Percentiles rank a stretch among this genome's conserved stretches.
Evolutionary conservation across 2,113 vertebrate genomes (phyloP).

Genomic region (Elachura formosa): DNA sequence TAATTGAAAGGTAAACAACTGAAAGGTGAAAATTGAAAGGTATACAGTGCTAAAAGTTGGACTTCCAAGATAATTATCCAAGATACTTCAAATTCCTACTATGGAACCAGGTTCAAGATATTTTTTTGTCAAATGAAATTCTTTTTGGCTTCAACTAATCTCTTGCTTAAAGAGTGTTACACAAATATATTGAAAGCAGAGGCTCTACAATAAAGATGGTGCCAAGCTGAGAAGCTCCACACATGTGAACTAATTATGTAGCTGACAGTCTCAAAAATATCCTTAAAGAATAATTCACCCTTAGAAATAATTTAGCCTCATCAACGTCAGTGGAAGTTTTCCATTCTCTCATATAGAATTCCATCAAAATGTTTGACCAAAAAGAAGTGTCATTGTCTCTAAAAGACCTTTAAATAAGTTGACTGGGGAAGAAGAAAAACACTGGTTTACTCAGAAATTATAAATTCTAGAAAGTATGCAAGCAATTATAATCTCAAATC

Average conservation of each 20-base stretch:
- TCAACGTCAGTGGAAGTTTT: neutral
- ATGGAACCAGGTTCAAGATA: neutral
- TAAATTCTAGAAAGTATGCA: neutral
- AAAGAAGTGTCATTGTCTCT: neutral
- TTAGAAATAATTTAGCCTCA: neutral
- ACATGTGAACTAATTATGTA: neutral
- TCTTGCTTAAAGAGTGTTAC: neutral
- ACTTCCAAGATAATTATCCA: neutral
- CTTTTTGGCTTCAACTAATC: neutral
- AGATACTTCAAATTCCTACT: fast-evolving
- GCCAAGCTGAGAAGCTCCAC: neutral
- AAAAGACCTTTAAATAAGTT: neutral
- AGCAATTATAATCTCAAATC: neutral
- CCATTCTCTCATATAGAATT: neutral
- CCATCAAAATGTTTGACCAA: neutral
- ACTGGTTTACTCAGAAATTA: neutral
- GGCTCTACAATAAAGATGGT: neutral
- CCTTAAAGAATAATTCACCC: neutral
- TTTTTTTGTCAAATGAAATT: neutral
- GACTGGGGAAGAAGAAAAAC: neutral
- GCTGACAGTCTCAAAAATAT: neutral
- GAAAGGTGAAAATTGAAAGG: neutral
- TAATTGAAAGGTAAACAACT: no score
- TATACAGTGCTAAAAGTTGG: neutral
- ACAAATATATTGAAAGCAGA: neutral